phyloP scores from a whole-genome alignment of 2,797 vertebrate species.

The Novumbra hubbsi region DNA sequence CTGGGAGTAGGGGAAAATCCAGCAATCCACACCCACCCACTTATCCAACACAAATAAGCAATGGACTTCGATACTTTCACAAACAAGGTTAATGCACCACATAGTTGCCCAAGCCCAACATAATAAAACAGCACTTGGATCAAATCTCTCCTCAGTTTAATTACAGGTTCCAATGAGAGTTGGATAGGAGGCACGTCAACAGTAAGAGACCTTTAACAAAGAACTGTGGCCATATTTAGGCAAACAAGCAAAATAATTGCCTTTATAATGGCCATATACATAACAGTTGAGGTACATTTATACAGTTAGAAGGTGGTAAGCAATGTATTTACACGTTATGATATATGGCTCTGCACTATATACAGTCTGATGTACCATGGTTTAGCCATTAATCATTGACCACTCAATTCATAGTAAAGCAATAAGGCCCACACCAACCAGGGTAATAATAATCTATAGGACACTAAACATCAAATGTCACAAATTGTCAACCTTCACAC shows the following conservation, averaged over 20 bases:
- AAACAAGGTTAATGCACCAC: conserved; percentile 49
- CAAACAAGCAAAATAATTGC: not conserved
- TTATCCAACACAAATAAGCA: conserved; percentile 61
- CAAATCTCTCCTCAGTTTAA: conserved; percentile 23
- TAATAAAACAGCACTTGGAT: conserved; percentile 46
- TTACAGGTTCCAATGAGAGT: conserved; percentile 5
- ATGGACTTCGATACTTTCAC: conserved; percentile 53
- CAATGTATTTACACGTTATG: no score
- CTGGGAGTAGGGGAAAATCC: conserved; percentile 1
- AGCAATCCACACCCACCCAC: conserved; percentile 32
- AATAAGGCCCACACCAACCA: no score
- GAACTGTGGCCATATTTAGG: not conserved
- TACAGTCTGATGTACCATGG: no score
- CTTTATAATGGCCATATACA: no score
- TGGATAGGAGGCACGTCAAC: conserved; percentile 1
- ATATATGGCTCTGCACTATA: no score
- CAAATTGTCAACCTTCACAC: not conserved
- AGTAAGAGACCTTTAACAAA: not conserved
- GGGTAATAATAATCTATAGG: no score
- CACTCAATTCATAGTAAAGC: no score
- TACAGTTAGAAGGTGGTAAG: no score
- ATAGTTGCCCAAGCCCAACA: conserved; percentile 33
- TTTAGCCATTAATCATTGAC: no score
- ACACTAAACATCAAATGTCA: no score
- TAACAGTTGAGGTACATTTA: no score